Evolutionary conservation across 1,140 invertebrate genomes (phyloP).

Genomic region (Drosophila ambigua): DNA sequence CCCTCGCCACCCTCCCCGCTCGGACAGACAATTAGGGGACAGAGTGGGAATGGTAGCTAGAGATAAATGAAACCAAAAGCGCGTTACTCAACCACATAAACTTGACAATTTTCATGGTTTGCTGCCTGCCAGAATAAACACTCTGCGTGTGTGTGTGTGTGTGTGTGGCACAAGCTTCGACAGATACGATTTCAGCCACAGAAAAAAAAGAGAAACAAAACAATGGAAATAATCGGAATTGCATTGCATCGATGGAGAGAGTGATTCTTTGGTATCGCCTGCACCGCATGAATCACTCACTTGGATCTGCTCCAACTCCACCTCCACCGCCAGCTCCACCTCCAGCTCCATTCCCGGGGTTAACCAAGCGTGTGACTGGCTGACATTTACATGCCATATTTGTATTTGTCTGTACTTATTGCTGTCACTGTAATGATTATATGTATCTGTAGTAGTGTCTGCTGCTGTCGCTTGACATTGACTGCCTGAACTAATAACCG

Average conservation of each 20-base stretch:
- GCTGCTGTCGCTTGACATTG: conserved; percentile 34
- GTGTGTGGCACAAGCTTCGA: too few species aligned
- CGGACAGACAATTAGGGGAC: conserved; percentile 59
- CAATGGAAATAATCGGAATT: too few species aligned
- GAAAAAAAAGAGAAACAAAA: conserved; percentile 40
- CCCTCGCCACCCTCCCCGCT: conserved; percentile 17
- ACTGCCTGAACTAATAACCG: conserved; percentile 76
- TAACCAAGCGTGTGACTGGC: conserved; percentile 59
- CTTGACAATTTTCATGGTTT: conserved; percentile 77
- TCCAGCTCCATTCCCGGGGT: background rate
- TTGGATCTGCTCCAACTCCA: too few species aligned
- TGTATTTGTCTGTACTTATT: conserved; percentile 3
- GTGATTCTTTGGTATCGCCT: too few species aligned
- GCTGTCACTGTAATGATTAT: conserved; percentile 11
- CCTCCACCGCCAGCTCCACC: too few species aligned
- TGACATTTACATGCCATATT: conserved; percentile 27
- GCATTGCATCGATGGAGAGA: too few species aligned
- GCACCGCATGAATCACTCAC: too few species aligned
- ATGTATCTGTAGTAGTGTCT: conserved; percentile 13
- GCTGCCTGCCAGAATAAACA: conserved; percentile 35
- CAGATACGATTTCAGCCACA: conserved; percentile 46
- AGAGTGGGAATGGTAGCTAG: background rate
- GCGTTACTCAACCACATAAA: conserved; percentile 78
- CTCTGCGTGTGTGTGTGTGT: too few species aligned
- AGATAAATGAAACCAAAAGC: conserved; percentile 34